These are phyloP conservation scores for Phyllotis vaccarum DNA, from an alignment of 2,797 vertebrate species.

Conservation along the genomic window DNA sequence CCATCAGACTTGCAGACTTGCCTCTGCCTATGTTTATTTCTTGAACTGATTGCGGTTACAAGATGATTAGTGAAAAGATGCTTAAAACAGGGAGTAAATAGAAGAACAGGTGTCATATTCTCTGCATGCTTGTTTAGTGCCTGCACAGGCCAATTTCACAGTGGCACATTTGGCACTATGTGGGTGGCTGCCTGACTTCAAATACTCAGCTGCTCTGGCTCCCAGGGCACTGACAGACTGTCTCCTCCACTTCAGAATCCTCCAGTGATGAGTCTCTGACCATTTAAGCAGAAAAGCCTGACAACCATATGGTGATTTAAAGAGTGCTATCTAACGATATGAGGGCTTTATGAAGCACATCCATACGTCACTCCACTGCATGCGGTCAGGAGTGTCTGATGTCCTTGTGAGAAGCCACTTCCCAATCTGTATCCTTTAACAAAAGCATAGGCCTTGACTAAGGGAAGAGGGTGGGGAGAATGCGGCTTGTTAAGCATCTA, in stretches of 20 bases:
- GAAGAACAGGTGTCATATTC: constrained; percentile 80
- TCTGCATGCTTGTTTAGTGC: constrained; percentile 57
- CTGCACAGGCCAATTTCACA: background rate
- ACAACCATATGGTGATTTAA: constrained; percentile 69
- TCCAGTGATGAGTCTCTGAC: constrained; percentile 53
- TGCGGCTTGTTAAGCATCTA: background rate
- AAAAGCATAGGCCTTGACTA: background rate
- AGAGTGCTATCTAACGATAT: constrained; percentile 60
- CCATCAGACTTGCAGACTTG: constrained; percentile 44
- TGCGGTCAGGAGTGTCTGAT: background rate
- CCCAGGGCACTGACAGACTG: constrained; percentile 79
- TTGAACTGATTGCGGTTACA: constrained; percentile 78
- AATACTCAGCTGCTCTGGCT: constrained; percentile 81
- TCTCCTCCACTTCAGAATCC: constrained; percentile 70
- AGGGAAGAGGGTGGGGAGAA: background rate
- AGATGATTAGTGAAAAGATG: constrained; percentile 82
- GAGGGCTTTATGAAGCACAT: constrained; percentile 50
- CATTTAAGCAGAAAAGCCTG: constrained; percentile 68
- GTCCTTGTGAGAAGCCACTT: constrained; percentile 6
- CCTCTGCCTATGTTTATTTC: constrained; percentile 84
- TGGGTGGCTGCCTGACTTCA: constrained; percentile 84
- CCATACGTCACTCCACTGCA: background rate
- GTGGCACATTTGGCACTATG: constrained; percentile 80
- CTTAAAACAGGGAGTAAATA: constrained; percentile 69
- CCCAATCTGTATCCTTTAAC: background rate